phyloP scores from a whole-genome alignment of 2,113 vertebrate species.

The Bufo gargarizans region DNA sequence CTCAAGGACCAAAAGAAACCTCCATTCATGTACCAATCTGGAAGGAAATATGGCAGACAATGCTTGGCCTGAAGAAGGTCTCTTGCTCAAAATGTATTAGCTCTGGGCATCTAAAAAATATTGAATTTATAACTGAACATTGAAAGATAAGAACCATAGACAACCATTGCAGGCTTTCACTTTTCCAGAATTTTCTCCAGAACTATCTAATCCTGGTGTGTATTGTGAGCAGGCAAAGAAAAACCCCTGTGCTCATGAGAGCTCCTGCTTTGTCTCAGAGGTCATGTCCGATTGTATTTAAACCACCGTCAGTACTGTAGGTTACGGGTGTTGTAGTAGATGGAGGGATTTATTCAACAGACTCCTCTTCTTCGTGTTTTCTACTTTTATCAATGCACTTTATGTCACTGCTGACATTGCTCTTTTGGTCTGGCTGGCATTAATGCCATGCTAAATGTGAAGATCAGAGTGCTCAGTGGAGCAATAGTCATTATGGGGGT shows the following conservation, averaged over 20 bases:
- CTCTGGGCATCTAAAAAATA: no score
- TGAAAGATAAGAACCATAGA: no score
- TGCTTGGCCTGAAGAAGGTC: no score
- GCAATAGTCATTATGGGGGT: no score
- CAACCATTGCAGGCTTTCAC: background rate
- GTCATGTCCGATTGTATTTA: no score
- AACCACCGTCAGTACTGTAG: background rate
- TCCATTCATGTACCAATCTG: no score
- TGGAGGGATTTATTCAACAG: background rate
- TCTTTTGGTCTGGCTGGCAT: background rate
- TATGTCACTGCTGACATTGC: background rate
- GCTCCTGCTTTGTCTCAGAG: background rate
- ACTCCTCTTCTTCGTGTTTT: no score
- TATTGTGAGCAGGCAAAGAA: background rate
- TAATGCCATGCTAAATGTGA: background rate
- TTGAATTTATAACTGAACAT: no score
- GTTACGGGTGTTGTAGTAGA: background rate
- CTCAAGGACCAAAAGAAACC: background rate
- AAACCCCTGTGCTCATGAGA: background rate
- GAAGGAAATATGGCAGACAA: background rate
- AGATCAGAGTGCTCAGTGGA: background rate
- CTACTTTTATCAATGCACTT: background rate
- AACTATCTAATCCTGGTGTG: background rate
- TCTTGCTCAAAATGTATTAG: no score
- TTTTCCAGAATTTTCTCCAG: background rate